Base-by-base conservation (phyloP, 1,140 invertebrate species). In the Hycleus cichorii region DNA sequence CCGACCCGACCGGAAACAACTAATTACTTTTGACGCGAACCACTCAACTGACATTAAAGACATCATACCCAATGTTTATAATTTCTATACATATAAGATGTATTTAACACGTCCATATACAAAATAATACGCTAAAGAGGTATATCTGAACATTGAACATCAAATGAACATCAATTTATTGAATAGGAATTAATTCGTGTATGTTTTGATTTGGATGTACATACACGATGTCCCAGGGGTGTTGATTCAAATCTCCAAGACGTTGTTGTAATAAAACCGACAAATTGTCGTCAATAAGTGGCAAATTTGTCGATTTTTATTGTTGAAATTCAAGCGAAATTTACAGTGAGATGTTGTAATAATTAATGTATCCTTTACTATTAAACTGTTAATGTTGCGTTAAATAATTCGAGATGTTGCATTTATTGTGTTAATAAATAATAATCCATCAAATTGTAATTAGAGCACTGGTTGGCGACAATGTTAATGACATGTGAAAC, bases 1-100 rank as follows among this genome's bases (percentile, higher is more conserved):
- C 61, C 64, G 63, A 63, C 58, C 57, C 57, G 60, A 58, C 64
- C 67, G 64, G 67, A 68, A 68, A 68, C 58, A 53, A 62, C 65
- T 67, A 68, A 68, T 68, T 68, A 68, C 61, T 57, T 67, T 67
- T 68, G 67, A 68, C 67, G 65, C 64, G 64, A 67, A 60, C 63
- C 66, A 69, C 66, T 69, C 68, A 68, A 65, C 64, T 69, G 54
- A 58, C 59, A 44, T 57, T 59, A 53, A 47, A 65, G 55, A 57
- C 55, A 46, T 57, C 47, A 32, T 57, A 47, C 55, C 48, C 55
- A 49, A 46, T 57, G 55, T 57, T 57, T 57, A 49, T 57, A 57
- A n/a, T 42, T 42, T 11, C 40, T 42, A 39, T 39, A 7, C 39
- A 39, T n/a, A 11, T 42, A 42, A 10, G 11, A 42, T 42, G 11